Percentiles rank a stretch among this genome's conserved stretches.
phyloP scores from a whole-genome alignment of 2,888 invertebrate genomes.

The Anorthoa munda region DNA sequence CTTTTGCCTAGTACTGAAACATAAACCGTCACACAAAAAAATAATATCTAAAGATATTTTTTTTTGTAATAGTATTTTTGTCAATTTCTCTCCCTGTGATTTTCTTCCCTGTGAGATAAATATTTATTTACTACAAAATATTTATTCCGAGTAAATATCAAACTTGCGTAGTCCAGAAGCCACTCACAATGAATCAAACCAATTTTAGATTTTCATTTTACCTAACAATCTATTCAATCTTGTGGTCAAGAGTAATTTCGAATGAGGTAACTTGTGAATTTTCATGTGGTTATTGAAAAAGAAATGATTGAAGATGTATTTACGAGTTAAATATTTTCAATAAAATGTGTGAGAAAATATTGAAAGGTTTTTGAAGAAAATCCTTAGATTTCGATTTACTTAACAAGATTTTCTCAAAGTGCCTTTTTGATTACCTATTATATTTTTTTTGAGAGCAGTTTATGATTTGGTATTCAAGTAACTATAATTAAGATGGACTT shows the following conservation, averaged over 20 bases:
- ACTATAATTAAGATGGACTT: too few relatives aligned
- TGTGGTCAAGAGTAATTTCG: not conserved
- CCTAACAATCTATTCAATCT: conserved; percentile 12
- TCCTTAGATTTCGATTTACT: not conserved
- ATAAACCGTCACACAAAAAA: too few relatives aligned
- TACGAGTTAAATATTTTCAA: not conserved
- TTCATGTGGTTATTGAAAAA: not conserved
- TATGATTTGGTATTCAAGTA: too few relatives aligned
- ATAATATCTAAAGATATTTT: too few relatives aligned
- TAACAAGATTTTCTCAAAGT: not conserved
- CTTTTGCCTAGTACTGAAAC: too few relatives aligned
- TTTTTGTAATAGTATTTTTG: not conserved
- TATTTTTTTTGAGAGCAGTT: not conserved
- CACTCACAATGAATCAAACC: not conserved
- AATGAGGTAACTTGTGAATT: not conserved
- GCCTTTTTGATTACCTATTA: not conserved
- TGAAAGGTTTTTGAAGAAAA: not conserved
- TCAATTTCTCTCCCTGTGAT: not conserved
- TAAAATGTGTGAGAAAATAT: not conserved
- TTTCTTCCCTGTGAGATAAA: not conserved
- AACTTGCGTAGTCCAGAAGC: not conserved
- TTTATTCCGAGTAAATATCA: not conserved
- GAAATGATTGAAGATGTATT: not conserved
- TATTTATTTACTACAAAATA: not conserved
- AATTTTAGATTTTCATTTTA: conserved; percentile 9